Conservation (phyloP, 2,888 invertebrate genomes). For the Tupiocoris notatus region DNA sequence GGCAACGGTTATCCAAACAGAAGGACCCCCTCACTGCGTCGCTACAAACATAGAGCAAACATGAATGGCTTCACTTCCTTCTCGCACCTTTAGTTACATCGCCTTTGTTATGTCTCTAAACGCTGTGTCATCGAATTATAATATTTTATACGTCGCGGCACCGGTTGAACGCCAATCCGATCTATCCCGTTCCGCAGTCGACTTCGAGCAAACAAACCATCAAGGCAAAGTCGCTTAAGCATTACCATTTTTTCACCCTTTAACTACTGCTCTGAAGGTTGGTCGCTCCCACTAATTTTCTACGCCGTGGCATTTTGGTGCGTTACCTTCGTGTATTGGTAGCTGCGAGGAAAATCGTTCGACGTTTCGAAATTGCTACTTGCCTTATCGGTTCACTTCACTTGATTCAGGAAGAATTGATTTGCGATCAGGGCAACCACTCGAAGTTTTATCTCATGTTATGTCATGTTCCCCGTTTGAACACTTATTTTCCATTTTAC, state of each 20-base stretch:
- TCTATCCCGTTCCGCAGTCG: not conserved
- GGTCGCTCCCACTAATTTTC: not conserved
- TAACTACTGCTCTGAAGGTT: not conserved
- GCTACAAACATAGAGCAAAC: conserved; percentile 35
- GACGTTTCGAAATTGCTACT: too few species aligned
- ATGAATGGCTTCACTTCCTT: conserved; percentile 24
- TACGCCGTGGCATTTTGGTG: too few species aligned
- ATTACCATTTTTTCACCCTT: conserved; percentile 7
- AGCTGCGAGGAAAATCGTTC: too few species aligned
- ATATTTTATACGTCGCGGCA: conserved; percentile 16
- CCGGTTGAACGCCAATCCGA: not conserved
- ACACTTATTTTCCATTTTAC: too few species aligned
- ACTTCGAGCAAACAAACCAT: conserved; percentile 21
- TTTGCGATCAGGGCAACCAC: too few species aligned
- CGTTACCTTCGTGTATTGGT: too few species aligned
- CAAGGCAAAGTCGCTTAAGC: not conserved
- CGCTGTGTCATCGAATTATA: conserved; percentile 28
- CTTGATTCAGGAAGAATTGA: too few species aligned
- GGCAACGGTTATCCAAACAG: conserved; percentile 37
- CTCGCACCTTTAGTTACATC: conserved; percentile 20
- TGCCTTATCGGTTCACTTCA: too few species aligned
- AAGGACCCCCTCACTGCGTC: not conserved
- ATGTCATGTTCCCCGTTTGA: too few species aligned
- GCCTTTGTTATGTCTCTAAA: conserved; percentile 37
- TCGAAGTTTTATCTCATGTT: too few species aligned